These are phyloP conservation scores for Microcebus griseorufus DNA, from an alignment of 2,113 vertebrate species.

Conservation along the genomic window DNA sequence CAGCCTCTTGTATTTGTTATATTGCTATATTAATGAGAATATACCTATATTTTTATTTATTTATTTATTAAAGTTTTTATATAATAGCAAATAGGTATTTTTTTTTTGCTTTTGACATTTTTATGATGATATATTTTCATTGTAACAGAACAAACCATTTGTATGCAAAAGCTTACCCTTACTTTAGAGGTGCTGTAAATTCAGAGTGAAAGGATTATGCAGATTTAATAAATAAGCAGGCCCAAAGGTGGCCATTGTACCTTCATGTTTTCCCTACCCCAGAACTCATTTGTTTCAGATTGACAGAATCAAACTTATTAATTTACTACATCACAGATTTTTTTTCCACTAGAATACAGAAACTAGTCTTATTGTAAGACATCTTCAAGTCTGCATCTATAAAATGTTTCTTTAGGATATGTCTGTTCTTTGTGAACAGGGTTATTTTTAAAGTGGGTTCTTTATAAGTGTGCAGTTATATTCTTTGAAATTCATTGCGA, in stretches of 20 bases:
- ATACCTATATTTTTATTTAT: constrained; percentile 1
- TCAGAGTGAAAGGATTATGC: background rate
- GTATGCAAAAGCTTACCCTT: background rate
- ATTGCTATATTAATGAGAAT: constrained; percentile 26
- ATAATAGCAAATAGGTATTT: background rate
- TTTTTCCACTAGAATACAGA: background rate
- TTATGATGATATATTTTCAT: constrained; percentile 25
- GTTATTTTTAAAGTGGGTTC: constrained; percentile 38
- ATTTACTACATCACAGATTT: background rate
- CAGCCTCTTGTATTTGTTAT: constrained; percentile 22
- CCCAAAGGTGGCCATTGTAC: background rate
- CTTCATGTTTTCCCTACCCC: background rate
- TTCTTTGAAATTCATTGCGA: constrained; percentile 61
- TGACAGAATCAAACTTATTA: background rate
- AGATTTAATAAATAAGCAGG: background rate
- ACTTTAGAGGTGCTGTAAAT: background rate
- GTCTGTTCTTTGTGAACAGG: background rate
- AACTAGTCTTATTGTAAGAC: background rate
- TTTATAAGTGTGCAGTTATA: background rate
- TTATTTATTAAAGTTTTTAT: constrained; percentile 30
- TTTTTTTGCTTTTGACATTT: background rate
- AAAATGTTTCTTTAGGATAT: background rate
- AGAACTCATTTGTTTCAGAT: background rate
- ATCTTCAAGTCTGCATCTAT: background rate
- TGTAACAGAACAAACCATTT: constrained; percentile 28